Percentiles rank a stretch among this genome's conserved stretches.
These are phyloP conservation scores for Esox lucius DNA, from an alignment of 2,797 vertebrate species.

Conservation along the genomic window DNA sequence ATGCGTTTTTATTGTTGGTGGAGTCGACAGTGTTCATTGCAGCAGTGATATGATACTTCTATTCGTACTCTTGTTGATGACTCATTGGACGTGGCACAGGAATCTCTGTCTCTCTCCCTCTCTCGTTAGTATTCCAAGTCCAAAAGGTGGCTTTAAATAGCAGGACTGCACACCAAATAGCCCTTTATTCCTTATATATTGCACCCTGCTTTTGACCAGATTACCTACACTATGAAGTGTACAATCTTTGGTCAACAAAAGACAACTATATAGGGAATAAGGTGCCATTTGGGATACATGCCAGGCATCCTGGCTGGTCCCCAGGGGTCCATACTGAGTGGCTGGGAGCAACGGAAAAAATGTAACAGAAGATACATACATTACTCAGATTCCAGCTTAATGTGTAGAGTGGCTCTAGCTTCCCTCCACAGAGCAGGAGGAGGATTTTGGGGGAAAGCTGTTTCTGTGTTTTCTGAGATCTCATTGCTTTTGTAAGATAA, in stretches of 20 bases:
- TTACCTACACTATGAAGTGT: no score
- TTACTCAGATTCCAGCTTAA: slow-evolving; percentile 11
- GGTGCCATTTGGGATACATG: not conserved
- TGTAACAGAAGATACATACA: slow-evolving; percentile 11
- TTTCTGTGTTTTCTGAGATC: slow-evolving; percentile 45
- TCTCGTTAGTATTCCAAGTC: slow-evolving; percentile 61
- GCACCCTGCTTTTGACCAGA: not conserved
- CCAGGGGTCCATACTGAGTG: not conserved
- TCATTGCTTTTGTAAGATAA: slow-evolving; percentile 35
- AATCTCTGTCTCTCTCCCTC: slow-evolving; percentile 3
- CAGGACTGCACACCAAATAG: not conserved
- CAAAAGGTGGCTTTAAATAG: slow-evolving; percentile 47
- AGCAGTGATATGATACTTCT: not conserved
- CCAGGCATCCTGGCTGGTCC: not conserved
- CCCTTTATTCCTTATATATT: not conserved
- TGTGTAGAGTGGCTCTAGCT: not conserved
- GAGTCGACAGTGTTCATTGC: not conserved
- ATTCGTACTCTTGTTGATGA: not conserved
- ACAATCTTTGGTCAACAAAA: not conserved
- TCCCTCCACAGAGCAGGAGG: not conserved
- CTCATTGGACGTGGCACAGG: not conserved
- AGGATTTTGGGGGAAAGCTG: not conserved
- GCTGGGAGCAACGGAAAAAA: not conserved
- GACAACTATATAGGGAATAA: not conserved
- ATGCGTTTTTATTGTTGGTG: not conserved